Evolutionary conservation across 1,140 invertebrate genomes (phyloP), one percentile per base, ranked within the genome.

Genomic region (Euglossa dilemma): DNA sequence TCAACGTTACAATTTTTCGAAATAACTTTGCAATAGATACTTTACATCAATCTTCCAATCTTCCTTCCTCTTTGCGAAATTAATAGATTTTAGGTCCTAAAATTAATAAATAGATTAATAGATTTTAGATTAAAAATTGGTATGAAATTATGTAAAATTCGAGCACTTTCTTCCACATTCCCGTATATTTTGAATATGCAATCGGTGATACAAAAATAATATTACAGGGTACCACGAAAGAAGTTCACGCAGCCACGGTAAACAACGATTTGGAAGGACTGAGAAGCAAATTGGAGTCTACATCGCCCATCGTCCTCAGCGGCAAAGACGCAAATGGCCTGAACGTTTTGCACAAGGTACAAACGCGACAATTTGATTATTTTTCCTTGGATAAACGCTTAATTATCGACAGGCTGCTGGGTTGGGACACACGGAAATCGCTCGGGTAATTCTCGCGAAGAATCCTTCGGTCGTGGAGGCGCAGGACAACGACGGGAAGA

Each of bases 401-500:
- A 16, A 7, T 3, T 23, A 45, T 74, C 7, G 14, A 50, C 18
- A 98, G 97, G 97, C 98, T 61, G 97, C 97, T 23, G 98, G 98
- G 25, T 92, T 98, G 36, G 97, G 97, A 0, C 95, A 97, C 86
- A 92, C 95, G 52, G 96, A 97, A 73, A 96, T 98, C 43, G 95
- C 97, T 0, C 95, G 97, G 81, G 97, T 97, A 92, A 96, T 98
- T 43, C 92, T 98, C 0, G 95, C 96, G 54, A 95, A 95, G 84
- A 96, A 96, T 88, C 96, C 97, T n/a, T 94, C 96, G 89, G 95
- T 96, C 18, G 94, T 97, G 5, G 95, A 95, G 54, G 95, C 96
- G 11, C 94, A 95, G 52, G 98, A 98, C 91, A 96, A 96, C 83
- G 97, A 98, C 78, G 98, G 98, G 25, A 96, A 98, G 85, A 99